Evolutionary conservation across 1,140 invertebrate species (phyloP).

Genomic region (Megalopta genalis): DNA sequence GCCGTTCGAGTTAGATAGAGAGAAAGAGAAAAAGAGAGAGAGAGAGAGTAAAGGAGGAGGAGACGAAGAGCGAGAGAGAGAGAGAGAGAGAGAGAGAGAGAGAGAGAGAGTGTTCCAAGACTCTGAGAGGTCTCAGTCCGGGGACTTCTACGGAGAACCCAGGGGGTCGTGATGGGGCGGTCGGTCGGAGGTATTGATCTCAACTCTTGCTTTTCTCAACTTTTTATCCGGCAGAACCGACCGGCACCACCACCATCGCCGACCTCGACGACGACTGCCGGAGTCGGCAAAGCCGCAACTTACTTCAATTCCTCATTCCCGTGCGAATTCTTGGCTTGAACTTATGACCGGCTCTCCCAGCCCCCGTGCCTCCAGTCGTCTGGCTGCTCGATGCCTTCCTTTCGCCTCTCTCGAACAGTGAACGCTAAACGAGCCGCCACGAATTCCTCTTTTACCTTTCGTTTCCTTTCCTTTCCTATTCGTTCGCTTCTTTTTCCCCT

Average conservation of each 20-base stretch:
- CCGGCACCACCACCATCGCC: conserved; percentile 58
- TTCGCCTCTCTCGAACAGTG: conserved; percentile 59
- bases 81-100: conserved; percentile 31
- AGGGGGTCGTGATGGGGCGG: conserved; percentile 61
- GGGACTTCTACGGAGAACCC: conserved; percentile 57
- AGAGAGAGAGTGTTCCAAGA: conserved; percentile 40
- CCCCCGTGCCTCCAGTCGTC: conserved; percentile 34
- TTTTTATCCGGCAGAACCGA: conserved; percentile 71
- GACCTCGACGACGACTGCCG: conserved; percentile 50
- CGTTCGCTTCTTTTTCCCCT: conserved; percentile 5
- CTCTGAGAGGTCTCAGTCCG: conserved; percentile 57
- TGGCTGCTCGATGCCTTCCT: conserved; percentile 55
- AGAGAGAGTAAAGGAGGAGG: conserved; percentile 15
- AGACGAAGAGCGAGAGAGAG: conserved; percentile 24
- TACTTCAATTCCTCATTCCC: conserved; percentile 78
- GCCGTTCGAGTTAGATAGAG: conserved; percentile 29
- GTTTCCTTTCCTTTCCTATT: not conserved
- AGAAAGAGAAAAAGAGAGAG: conserved; percentile 20
- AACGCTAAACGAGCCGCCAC: conserved; percentile 59
- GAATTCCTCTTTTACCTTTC: conserved; percentile 33
- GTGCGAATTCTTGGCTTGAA: conserved; percentile 76
- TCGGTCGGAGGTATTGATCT: conserved; percentile 73
- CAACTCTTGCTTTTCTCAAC: conserved; percentile 75
- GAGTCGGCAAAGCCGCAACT: conserved; percentile 71
- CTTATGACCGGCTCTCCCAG: conserved; percentile 73